Evolutionary conservation across 2,797 vertebrate genomes (phyloP), one percentile per base, ranked within the genome.

Genomic region (Sebastes wilsoni): DNA sequence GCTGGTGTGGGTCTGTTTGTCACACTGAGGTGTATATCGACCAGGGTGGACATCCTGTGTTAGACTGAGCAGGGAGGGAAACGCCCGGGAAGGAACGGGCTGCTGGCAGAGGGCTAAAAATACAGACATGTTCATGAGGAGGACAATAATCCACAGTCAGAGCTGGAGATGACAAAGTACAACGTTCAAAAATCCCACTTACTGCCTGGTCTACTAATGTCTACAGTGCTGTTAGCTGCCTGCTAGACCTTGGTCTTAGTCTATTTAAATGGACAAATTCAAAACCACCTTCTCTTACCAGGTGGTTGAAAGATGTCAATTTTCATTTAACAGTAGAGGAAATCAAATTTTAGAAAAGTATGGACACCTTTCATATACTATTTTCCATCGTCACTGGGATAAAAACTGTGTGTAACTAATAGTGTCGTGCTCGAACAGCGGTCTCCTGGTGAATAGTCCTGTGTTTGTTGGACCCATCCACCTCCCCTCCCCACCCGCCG

Each of bases 31-130:
- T 56, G 55, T 30, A 59, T 28, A 78, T 38, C 25, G 77, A 87
- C 67, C 71, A 52, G 79, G 62, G 42, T 87, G 80, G 75, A 87
- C 89, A 73, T 93, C 93, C 93, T 90, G 90, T 77, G 69, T 68
- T 75, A n/a, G 74, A 68, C 42, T 2, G 34, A 88, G 72, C 83
- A 2, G 70, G 55, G 69, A 65, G 62, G 88, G 85, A 77, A 84
- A 89, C 89, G 86, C 91, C 91, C 80, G 46, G 87, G 82, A 89
- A 89, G 84, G 82, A 88, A 84, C 72, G 34, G 62, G 81, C 80
- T 38, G 55, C 77, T 66, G 74, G 71, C 82, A 84, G 54, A 59
- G 10, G 9, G 55, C 81, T 89, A 88, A 89, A 89, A 91, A 91
- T 92, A 87, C 84, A 71, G 25, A 79, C 9, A 32, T 1, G 62